Base-by-base conservation (phyloP, 2,888 invertebrate species). In the Pristionchus fissidentatus region DNA sequence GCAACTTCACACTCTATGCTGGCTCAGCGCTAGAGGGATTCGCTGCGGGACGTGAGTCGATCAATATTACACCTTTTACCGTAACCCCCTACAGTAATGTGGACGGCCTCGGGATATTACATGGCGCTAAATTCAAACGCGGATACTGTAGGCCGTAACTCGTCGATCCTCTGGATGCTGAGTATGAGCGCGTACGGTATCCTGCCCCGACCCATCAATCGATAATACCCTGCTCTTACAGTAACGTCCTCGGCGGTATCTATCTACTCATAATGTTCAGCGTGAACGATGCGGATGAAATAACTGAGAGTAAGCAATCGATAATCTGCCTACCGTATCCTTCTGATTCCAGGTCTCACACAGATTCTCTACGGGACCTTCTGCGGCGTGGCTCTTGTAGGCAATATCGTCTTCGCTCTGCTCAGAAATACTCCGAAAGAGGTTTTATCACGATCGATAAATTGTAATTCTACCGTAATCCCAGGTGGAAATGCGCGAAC, bases 31-130 rank as follows among this genome's bases (percentile, higher is more conserved):
- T 82, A 4, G 82, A 82, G 32, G 82, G 82, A 0, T 29, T 70
- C n/a, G 66, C 35, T 13, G 66, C 70, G n/a, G 82, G 82, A 46
- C 13, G 82, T 82, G 26, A 70, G 80, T 81, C 41, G 41, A 41
- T 80, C 26, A 32, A 13, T 19, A 43, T 10, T 43, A 7, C 26
- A n/a, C 38, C 46, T 43, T 32, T 32, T 32, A 62, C 15, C 32
- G 1, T 15, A 32, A 15, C 49, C 26, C 35, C 26, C 15, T 78
- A n/a, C 55, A 84, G 84, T 84, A 19, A 84, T 84, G 84, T 84
- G 84, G 84, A 84, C 84, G 2, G 78, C 84, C 38, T 52, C 49
- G 1, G 84, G 84, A 32, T 60, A 78, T 7, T 84, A 84, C 70
- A 79, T 84, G 84, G 70, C 78, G 26, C 41, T 84, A 22, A 84